Evolutionary conservation across 1,140 invertebrate species (phyloP).

Genomic region (Phthorimaea operculella): DNA sequence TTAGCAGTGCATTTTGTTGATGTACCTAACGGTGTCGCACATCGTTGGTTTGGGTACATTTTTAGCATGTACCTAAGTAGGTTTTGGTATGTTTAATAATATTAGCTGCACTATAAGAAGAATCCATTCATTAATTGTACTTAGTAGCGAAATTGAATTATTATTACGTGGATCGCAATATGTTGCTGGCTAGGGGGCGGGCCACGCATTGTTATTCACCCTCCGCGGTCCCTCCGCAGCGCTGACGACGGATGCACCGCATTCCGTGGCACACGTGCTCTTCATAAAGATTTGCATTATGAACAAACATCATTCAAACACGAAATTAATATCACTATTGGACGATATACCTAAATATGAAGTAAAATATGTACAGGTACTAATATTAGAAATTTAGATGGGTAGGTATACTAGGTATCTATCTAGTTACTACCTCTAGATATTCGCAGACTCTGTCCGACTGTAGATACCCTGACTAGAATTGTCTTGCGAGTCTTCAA

Average conservation of each 20-base stretch:
- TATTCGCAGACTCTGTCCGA: too few relatives aligned
- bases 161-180: slow-evolving; percentile 38
- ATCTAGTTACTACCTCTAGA: too few relatives aligned
- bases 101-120: not conserved
- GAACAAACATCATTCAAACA: not conserved
- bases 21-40: too few relatives aligned
- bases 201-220: slow-evolving; percentile 39
- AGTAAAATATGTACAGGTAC: too few relatives aligned
- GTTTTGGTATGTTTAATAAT: not conserved
- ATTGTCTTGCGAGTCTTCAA: too few relatives aligned
- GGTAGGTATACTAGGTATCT: too few relatives aligned
- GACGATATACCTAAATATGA: slow-evolving; percentile 3
- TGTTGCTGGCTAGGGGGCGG: slow-evolving; percentile 24
- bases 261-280: slow-evolving; percentile 49
- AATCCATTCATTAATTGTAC: slow-evolving; percentile 43
- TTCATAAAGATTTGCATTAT: slow-evolving; percentile 8
- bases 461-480: too few relatives aligned
- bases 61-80: too few relatives aligned
- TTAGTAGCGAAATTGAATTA: slow-evolving; percentile 37
- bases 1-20: too few relatives aligned
- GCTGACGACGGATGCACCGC: slow-evolving; percentile 12
- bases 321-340: slow-evolving; percentile 1
- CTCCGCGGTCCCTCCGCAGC: slow-evolving; percentile 8
- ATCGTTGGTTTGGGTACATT: too few relatives aligned
- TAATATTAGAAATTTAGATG: too few relatives aligned